A percentile compares a stretch with the other conserved stretches of the same genome.
Conservation (phyloP, 2,797 vertebrate genomes). For the Pseudocheirus occidentalis region DNA sequence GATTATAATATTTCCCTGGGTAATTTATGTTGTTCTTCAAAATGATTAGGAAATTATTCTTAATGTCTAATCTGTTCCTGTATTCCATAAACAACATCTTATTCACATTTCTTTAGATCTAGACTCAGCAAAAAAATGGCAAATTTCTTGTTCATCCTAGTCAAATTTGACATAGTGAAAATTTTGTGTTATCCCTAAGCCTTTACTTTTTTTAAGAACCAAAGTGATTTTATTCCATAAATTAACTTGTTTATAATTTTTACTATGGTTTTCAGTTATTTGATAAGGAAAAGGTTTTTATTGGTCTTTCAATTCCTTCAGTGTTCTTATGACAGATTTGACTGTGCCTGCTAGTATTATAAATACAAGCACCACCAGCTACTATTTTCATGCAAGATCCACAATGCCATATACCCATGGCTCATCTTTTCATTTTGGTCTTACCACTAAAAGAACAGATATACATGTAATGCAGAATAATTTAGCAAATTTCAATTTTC, state of each 20-base stretch:
- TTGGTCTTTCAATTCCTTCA: background rate
- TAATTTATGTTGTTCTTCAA: constrained; percentile 35
- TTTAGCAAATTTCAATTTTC: background rate
- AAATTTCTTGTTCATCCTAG: background rate
- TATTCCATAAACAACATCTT: background rate
- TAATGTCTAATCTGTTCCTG: background rate
- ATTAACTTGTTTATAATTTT: background rate
- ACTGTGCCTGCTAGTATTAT: background rate
- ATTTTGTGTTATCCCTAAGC: background rate
- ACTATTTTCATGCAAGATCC: constrained; percentile 93
- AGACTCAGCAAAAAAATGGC: constrained; percentile 1
- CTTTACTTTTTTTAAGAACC: background rate
- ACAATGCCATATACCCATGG: constrained; percentile 96
- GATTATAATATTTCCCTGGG: background rate
- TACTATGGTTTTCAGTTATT: background rate
- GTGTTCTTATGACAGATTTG: background rate
- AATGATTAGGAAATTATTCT: background rate
- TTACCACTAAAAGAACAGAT: constrained; percentile 97
- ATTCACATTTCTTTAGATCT: background rate
- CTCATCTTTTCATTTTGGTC: constrained; percentile 97
- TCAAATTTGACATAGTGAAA: background rate
- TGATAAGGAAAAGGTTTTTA: background rate
- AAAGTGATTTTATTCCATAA: background rate
- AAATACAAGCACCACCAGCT: background rate
- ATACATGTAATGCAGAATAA: constrained; percentile 89